A percentile compares a stretch with the other conserved stretches of the same genome.
Evolutionary conservation across 2,888 invertebrate species (phyloP).

Genomic region (Chrysodeixis includens): DNA sequence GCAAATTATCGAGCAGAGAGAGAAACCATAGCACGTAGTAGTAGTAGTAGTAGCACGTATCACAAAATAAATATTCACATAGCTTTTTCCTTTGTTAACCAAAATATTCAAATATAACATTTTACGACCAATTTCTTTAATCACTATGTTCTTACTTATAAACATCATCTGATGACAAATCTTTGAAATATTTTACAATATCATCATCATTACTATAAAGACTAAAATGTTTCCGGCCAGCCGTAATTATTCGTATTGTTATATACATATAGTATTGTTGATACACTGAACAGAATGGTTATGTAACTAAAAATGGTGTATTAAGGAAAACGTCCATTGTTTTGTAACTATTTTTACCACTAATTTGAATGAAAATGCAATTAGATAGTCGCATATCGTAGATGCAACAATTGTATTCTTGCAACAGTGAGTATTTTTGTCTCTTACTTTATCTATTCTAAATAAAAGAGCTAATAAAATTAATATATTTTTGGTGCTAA

Average conservation of each 20-base stretch:
- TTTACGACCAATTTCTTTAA: too few species aligned
- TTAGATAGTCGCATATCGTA: not conserved
- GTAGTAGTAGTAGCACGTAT: too few species aligned
- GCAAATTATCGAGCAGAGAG: too few species aligned
- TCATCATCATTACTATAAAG: constrained; percentile 25
- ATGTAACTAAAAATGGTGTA: not conserved
- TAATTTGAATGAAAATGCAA: not conserved
- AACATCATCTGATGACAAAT: not conserved
- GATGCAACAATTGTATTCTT: too few species aligned
- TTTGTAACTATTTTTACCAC: not conserved
- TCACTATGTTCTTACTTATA: constrained; percentile 6
- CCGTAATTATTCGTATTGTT: constrained; percentile 16
- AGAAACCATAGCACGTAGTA: too few species aligned
- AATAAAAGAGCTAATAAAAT: too few species aligned
- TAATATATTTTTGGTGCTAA: too few species aligned
- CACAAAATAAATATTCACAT: too few species aligned
- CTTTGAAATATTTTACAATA: constrained; percentile 10
- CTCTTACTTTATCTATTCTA: too few species aligned
- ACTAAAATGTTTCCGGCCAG: constrained; percentile 44
- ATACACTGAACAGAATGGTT: not conserved
- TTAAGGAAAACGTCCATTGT: constrained; percentile 1
- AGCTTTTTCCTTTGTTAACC: too few species aligned
- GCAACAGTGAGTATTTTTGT: too few species aligned
- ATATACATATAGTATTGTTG: not conserved
- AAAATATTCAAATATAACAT: too few species aligned